Percentiles rank a stretch among this genome's conserved stretches.
These are phyloP conservation scores for Cassiopea andromeda DNA, from an alignment of 30 jellyfish, hydroid and myxozoan species.

Conservation along the genomic window DNA sequence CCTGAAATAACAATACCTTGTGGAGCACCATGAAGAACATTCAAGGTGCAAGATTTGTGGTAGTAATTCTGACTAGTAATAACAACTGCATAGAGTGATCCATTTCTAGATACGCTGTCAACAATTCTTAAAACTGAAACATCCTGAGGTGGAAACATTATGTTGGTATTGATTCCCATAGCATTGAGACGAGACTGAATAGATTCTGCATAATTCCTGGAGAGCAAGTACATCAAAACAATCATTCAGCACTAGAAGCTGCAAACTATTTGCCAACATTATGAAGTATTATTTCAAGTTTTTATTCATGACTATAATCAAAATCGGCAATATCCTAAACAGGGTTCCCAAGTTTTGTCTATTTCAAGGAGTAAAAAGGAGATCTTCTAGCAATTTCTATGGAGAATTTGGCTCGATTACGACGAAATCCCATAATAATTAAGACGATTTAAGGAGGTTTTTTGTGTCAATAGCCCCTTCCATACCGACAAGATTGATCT, in stretches of 20 bases:
- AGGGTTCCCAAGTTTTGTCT: too few relatives aligned
- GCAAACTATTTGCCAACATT: too few relatives aligned
- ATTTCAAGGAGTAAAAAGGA: too few relatives aligned
- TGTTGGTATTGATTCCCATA: constrained; percentile 78
- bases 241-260: not conserved
- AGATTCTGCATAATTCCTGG: constrained; percentile 89
- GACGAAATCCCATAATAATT: too few relatives aligned
- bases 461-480: too few relatives aligned
- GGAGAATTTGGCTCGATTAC: too few relatives aligned
- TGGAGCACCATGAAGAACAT: constrained; percentile 93
- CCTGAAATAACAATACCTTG: constrained; percentile 79
- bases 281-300: too few relatives aligned
- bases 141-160: constrained; percentile 94
- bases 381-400: too few relatives aligned
- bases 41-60: constrained; percentile 96
- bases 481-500: too few relatives aligned
- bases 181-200: constrained; percentile 91
- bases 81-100: constrained; percentile 91
- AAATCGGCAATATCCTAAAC: too few relatives aligned
- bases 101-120: constrained; percentile 86
- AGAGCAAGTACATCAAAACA: not conserved
- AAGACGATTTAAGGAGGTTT: too few relatives aligned
- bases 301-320: too few relatives aligned
- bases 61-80: constrained; percentile 77
- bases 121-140: constrained; percentile 77